Evolutionary conservation across 1,140 invertebrate species (phyloP).

Genomic region (Ditylenchus dipsaci): DNA sequence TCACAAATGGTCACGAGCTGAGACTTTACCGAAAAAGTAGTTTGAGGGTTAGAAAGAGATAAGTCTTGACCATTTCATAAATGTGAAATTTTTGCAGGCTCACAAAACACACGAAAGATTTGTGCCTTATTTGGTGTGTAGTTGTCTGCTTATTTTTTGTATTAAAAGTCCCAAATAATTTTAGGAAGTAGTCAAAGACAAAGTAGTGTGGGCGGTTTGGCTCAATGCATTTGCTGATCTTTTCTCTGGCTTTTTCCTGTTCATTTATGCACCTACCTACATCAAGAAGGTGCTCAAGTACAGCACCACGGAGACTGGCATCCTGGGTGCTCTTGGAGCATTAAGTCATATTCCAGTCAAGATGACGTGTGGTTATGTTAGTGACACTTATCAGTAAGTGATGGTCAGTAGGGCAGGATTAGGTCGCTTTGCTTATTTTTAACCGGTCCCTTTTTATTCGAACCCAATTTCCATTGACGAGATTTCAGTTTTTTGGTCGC

Average conservation of each 20-base stretch:
- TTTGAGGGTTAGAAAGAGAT: no score
- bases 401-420: background rate
- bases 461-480: no score
- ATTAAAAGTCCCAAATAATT: slow-evolving; percentile 5
- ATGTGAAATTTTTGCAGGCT: no score
- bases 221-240: slow-evolving; percentile 42
- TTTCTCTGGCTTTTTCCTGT: slow-evolving; percentile 33
- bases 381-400: background rate
- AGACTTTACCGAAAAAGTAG: no score
- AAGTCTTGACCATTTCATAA: no score
- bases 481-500: no score
- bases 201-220: slow-evolving; percentile 39
- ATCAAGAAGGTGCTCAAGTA: slow-evolving; percentile 28
- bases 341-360: slow-evolving; percentile 26
- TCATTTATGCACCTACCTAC: slow-evolving; percentile 43
- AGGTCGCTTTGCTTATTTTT: no score
- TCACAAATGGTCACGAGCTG: no score
- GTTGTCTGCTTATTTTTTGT: background rate
- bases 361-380: slow-evolving; percentile 16
- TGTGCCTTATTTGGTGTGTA: slow-evolving; percentile 27
- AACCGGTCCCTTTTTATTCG: no score
- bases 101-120: slow-evolving; percentile 26
- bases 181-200: slow-evolving; percentile 18
- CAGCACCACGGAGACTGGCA: slow-evolving; percentile 1
- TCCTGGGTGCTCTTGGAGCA: slow-evolving; percentile 20